A percentile compares a stretch with the other conserved stretches of the same genome.
Conservation (phyloP, 1,140 invertebrate species). For the Oreohelix idahoensis region DNA sequence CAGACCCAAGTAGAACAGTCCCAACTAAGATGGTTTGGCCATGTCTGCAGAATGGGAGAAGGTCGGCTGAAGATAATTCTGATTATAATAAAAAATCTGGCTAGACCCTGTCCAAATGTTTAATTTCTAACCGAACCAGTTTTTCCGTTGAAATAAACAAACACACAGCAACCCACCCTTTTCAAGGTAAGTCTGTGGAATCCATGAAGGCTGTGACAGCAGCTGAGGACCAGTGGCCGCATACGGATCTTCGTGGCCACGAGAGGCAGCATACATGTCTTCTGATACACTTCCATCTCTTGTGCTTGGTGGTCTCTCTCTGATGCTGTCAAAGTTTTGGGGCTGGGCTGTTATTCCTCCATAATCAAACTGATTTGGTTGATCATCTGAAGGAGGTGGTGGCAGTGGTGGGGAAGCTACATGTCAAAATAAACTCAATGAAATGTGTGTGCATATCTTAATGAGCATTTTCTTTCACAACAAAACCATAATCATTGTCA, state of each 20-base stretch:
- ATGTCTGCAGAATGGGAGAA: too few relatives aligned
- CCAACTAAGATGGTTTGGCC: too few relatives aligned
- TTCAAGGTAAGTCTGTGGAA: constrained; percentile 27
- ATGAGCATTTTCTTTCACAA: too few relatives aligned
- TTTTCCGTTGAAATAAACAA: background rate
- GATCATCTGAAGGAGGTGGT: constrained; percentile 29
- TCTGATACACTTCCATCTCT: background rate
- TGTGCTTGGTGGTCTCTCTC: constrained; percentile 7
- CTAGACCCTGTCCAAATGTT: too few relatives aligned
- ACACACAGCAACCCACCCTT: constrained; percentile 10
- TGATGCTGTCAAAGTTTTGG: constrained; percentile 2
- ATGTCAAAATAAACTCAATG: background rate
- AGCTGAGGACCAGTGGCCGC: constrained; percentile 32
- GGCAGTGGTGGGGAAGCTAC: background rate
- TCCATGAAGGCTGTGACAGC: constrained; percentile 17
- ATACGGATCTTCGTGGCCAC: background rate
- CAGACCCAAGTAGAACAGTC: too few relatives aligned
- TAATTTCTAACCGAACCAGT: too few relatives aligned
- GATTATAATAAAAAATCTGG: too few relatives aligned
- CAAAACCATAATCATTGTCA: too few relatives aligned
- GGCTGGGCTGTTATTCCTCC: background rate
- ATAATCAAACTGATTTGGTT: constrained; percentile 13
- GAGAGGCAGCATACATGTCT: too few relatives aligned
- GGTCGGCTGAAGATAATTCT: too few relatives aligned
- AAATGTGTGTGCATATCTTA: too few relatives aligned